Conservation (phyloP, 37 sponge, comb jelly and placozoan species). For the Bolinopsis microptera region DNA sequence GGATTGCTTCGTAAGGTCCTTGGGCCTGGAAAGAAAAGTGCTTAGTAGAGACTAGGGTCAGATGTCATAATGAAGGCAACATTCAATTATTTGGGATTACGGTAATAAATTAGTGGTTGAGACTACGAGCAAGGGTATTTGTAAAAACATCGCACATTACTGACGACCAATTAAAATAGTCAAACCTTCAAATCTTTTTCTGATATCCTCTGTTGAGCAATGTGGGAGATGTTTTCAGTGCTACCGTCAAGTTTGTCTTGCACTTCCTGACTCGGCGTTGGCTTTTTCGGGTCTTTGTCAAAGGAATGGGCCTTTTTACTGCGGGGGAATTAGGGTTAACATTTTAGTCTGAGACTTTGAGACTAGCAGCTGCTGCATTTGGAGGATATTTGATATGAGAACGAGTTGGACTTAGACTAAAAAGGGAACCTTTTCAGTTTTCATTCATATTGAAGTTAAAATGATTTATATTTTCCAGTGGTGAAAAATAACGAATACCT, state of each 20-base stretch:
- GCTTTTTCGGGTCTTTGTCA: not conserved
- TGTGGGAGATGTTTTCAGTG: constrained; percentile 21
- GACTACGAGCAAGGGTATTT: too few relatives aligned
- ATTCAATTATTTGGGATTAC: not conserved
- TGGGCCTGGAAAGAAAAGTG: not conserved
- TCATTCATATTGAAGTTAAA: too few relatives aligned
- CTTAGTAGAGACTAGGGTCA: not conserved
- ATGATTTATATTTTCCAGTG: too few relatives aligned
- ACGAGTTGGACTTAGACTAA: too few relatives aligned
- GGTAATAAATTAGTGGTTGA: too few relatives aligned
- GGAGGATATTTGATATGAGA: too few relatives aligned
- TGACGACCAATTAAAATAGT: too few relatives aligned
- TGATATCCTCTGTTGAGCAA: constrained; percentile 57
- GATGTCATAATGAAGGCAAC: not conserved
- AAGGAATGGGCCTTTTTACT: not conserved
- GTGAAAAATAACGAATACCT: too few relatives aligned
- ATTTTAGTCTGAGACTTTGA: too few relatives aligned
- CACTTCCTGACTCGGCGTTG: not conserved
- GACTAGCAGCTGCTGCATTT: too few relatives aligned
- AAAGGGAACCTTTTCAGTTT: too few relatives aligned
- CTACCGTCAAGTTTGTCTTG: constrained; percentile 52
- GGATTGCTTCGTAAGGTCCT: constrained; percentile 61
- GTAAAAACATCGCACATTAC: too few relatives aligned
- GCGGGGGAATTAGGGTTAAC: not conserved
- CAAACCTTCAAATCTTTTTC: constrained; percentile 60